Evolutionary conservation across 2,888 invertebrate species (phyloP), one percentile per base, ranked within the genome.

Genomic region (Bruchidius siliquastri): DNA sequence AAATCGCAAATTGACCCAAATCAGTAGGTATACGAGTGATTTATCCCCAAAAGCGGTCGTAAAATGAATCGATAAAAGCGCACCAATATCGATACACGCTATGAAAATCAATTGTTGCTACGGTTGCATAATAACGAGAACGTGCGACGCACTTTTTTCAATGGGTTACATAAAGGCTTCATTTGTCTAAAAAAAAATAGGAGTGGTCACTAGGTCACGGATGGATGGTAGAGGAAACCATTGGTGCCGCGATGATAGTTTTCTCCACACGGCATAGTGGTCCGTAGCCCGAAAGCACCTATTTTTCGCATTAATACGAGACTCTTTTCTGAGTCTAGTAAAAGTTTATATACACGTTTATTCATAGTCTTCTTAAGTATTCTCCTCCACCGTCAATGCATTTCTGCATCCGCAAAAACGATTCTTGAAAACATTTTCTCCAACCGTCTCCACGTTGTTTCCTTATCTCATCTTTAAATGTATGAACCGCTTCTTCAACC

Each of bases 101-200:
- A 18, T 68, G 68, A 68, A 68, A 68, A 68, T 68, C 49, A 49
- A 49, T 49, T 49, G 49, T 49, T 49, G 18, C 49, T 13, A 49
- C 49, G 3, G 6, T 49, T 68, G 22, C 68, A 68, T 68, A 68
- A 68, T 22, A 21, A 20, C 68, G 21, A 10, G 30, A 26, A 32
- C 22, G 71, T 72, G 69, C 70, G 73, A 73, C 68, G 66, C 22
- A 22, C 70, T 73, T 13, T 75, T 76, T 76, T 76, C 74, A 76
- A 73, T 73, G 67, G 74, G 75, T 77, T 76, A 78, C 73, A 76
- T 75, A 77, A 77, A 78, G 73, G 74, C 76, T 72, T 74, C 76
- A 70, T 76, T 77, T 78, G 76, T 78, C 74, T 72, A 72, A 75
- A 76, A 76, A n/a, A n/a, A 74, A 73, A 49, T 26, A 77, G 77